Conservation (phyloP, 1,140 invertebrate genomes). For the Drosophila willistoni region DNA sequence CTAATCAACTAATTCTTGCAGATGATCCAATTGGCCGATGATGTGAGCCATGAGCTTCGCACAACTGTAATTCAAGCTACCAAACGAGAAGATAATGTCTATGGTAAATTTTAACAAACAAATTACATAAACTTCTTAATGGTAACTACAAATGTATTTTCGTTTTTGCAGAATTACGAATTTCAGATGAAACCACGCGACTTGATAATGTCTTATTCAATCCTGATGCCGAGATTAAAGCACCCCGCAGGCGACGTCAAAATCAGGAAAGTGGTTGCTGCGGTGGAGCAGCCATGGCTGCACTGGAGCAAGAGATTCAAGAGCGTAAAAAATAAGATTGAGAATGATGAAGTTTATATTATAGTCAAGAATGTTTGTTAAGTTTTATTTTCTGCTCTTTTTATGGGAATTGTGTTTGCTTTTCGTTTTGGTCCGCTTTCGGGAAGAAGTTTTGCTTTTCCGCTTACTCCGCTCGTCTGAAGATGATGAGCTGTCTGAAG, state of each 20-base stretch:
- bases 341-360: conserved; percentile 36
- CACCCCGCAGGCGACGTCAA: conserved; percentile 41
- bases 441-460: conserved; percentile 28
- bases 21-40: conserved; percentile 74
- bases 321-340: conserved; percentile 50
- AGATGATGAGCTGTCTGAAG: conserved; percentile 34
- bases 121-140: conserved; percentile 51
- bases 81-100: conserved; percentile 63
- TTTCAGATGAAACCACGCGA: conserved; percentile 70
- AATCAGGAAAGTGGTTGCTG: conserved; percentile 52
- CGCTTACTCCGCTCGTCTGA: conserved; percentile 57
- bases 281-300: conserved; percentile 59
- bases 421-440: conserved; percentile 49
- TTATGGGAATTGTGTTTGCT: conserved; percentile 63
- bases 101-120: conserved; percentile 38
- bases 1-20: conserved; percentile 14
- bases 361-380: conserved; percentile 19
- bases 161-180: conserved; percentile 58
- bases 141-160: too few relatives aligned
- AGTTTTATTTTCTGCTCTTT: conserved; percentile 59
- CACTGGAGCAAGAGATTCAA: conserved; percentile 42
- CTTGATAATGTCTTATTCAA: conserved; percentile 75
- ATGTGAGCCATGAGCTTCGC: conserved; percentile 72
- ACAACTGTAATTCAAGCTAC: conserved; percentile 79
- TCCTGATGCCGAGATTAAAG: conserved; percentile 69